A percentile compares a stretch with the other conserved stretches of the same genome.
Evolutionary conservation across 1,140 invertebrate genomes (phyloP).

Genomic region (Pogonus chalceus): DNA sequence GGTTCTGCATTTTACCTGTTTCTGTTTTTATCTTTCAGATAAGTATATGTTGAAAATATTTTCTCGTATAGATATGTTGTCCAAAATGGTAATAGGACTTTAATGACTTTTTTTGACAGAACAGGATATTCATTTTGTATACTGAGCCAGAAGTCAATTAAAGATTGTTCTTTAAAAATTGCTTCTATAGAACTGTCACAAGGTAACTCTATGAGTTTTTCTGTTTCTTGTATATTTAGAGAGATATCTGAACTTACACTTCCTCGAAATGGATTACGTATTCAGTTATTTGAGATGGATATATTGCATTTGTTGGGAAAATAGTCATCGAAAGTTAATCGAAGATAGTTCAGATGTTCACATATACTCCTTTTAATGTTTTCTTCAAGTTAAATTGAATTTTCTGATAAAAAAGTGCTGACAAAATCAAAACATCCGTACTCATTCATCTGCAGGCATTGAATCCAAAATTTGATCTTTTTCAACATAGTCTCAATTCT

Average conservation of each 20-base stretch:
- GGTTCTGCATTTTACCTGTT: conserved; percentile 4
- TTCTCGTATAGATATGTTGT: not conserved
- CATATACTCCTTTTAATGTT: not conserved
- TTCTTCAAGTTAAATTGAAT: not conserved
- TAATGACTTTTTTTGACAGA: not conserved
- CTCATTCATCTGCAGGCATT: not conserved
- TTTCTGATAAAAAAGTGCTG: conserved; percentile 1
- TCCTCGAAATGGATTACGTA: conserved; percentile 4
- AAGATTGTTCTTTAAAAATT: not conserved
- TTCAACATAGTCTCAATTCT: conserved; percentile 8
- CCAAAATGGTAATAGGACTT: conserved; percentile 11
- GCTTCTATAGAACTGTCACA: not conserved
- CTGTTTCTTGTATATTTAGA: not conserved
- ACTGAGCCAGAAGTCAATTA: conserved; percentile 8
- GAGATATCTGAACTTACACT: not conserved
- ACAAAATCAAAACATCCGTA: not conserved
- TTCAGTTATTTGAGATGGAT: not conserved
- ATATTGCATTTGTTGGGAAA: not conserved
- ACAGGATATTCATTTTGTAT: not conserved
- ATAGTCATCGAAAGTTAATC: not conserved
- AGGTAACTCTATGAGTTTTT: not conserved
- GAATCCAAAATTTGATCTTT: conserved; percentile 7
- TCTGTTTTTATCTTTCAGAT: conserved; percentile 7
- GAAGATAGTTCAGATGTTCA: not conserved
- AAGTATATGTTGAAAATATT: conserved; percentile 5